Conservation (phyloP, 1,140 invertebrate species). For the Drosophila pseudoobscura region DNA sequence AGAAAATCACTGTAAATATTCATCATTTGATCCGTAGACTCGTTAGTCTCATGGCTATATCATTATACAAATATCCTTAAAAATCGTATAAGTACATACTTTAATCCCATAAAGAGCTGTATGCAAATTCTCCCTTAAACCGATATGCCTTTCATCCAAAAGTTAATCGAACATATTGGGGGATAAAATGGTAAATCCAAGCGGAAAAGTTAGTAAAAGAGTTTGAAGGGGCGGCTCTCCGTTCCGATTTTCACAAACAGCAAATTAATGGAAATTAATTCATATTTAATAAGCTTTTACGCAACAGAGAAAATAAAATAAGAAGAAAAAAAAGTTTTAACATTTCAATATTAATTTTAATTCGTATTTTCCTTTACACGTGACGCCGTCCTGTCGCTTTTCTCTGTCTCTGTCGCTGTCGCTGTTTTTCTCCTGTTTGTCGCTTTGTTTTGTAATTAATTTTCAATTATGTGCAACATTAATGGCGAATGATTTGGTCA, state of each 20-base stretch:
- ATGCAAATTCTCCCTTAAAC: no score
- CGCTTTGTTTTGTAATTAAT: slow-evolving; percentile 54
- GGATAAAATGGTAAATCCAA: no score
- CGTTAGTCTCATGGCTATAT: no score
- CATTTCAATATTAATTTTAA: slow-evolving; percentile 25
- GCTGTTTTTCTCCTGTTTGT: background rate
- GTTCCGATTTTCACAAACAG: slow-evolving; percentile 42
- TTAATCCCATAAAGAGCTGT: no score
- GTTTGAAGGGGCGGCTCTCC: background rate
- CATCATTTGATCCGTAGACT: no score
- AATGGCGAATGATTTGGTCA: slow-evolving; percentile 71
- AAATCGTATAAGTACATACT: no score
- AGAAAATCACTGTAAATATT: no score
- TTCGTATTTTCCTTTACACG: slow-evolving; percentile 14
- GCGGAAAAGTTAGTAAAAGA: no score
- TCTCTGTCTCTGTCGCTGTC: background rate
- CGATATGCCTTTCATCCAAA: no score
- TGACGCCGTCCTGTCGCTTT: background rate
- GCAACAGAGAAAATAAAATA: slow-evolving; percentile 9
- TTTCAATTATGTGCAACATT: slow-evolving; percentile 76
- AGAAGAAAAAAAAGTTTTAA: background rate
- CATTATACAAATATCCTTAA: no score
- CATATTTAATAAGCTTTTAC: slow-evolving; percentile 69
- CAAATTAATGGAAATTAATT: slow-evolving; percentile 78
- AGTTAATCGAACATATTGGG: no score